Evolutionary conservation across 2,888 invertebrate species (phyloP).

Genomic region (Psylliodes chrysocephalus): DNA sequence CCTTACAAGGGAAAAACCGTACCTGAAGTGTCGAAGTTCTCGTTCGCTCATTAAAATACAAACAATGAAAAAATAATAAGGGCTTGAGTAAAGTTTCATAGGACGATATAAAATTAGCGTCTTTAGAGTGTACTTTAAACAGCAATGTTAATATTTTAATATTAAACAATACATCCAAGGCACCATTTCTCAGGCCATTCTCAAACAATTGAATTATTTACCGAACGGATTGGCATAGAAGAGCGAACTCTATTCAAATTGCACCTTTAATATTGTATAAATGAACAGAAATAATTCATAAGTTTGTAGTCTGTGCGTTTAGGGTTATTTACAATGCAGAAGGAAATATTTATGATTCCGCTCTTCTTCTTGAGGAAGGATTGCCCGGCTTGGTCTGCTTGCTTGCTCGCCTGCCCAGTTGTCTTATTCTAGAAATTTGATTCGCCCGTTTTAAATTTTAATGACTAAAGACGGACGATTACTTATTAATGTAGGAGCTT

Average conservation of each 20-base stretch:
- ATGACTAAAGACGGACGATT: slow-evolving; percentile 51
- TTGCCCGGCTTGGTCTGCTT: too few species aligned
- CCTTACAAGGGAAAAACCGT: too few species aligned
- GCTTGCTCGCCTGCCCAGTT: too few species aligned
- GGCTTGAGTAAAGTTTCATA: slow-evolving; percentile 12
- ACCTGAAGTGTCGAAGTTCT: slow-evolving; percentile 2
- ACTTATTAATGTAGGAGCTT: slow-evolving; percentile 57
- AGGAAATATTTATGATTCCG: slow-evolving; percentile 70
- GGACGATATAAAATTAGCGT: slow-evolving; percentile 55
- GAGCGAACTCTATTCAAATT: slow-evolving; percentile 66
- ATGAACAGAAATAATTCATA: slow-evolving; percentile 66
- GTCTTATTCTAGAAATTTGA: slow-evolving; percentile 62
- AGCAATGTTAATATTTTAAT: slow-evolving; percentile 61
- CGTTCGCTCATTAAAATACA: slow-evolving; percentile 18
- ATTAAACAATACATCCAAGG: slow-evolving; percentile 60
- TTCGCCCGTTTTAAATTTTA: slow-evolving; percentile 60
- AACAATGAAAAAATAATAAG: slow-evolving; percentile 21
- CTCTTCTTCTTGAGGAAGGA: slow-evolving; percentile 60
- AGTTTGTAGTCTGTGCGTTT: slow-evolving; percentile 66
- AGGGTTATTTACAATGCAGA: slow-evolving; percentile 68
- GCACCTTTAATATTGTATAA: slow-evolving; percentile 66
- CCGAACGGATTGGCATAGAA: slow-evolving; percentile 65
- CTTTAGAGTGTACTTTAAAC: slow-evolving; percentile 57
- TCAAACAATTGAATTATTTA: slow-evolving; percentile 65
- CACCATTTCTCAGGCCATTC: slow-evolving; percentile 62